Conservation (phyloP, 2,797 vertebrate species). For the Coendou prehensilis region DNA sequence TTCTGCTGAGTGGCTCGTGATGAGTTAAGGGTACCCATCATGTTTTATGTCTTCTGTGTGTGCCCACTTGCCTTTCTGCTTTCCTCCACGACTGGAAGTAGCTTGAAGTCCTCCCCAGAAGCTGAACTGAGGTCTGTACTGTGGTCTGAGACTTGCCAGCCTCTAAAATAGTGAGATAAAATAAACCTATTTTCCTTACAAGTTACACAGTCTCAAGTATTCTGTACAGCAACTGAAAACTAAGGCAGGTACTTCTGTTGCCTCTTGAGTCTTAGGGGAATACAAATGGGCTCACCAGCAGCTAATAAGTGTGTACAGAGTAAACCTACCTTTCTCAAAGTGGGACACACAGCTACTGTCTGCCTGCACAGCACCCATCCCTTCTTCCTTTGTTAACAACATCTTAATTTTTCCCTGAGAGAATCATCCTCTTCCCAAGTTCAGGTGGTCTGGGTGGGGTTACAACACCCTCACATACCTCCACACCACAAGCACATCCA, state of each 20-base stretch:
- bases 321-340: background rate
- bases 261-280: background rate
- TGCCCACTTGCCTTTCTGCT: background rate
- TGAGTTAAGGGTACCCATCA: background rate
- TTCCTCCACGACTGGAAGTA: background rate
- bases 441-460: background rate
- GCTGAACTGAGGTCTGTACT: background rate
- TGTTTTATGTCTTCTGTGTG: background rate
- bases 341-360: background rate
- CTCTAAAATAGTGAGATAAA: background rate
- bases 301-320: background rate
- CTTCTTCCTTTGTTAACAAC: background rate
- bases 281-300: accelerated
- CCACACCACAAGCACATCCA: background rate
- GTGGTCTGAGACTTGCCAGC: background rate
- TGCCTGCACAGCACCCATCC: background rate
- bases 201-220: background rate
- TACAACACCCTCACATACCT: no score
- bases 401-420: background rate
- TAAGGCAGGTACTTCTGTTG: background rate
- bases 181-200: background rate
- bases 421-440: background rate
- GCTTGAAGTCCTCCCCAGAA: background rate
- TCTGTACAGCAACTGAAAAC: background rate
- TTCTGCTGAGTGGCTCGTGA: background rate